A percentile compares a stretch with the other conserved stretches of the same genome.
These are phyloP conservation scores for Pimpla rufipes DNA, from an alignment of 2,888 invertebrate genomes.

Conservation along the genomic window DNA sequence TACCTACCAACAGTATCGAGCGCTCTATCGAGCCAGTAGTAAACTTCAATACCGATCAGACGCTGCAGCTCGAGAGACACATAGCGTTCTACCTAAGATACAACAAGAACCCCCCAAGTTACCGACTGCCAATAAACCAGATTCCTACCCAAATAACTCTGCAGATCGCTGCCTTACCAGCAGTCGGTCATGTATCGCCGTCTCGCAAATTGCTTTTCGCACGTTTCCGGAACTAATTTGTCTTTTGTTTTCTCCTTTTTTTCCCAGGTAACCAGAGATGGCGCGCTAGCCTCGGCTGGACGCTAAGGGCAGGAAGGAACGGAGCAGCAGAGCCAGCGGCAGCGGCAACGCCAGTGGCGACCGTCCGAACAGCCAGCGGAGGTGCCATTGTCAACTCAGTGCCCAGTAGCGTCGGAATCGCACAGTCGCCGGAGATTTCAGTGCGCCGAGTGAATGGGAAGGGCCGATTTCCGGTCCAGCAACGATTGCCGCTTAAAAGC, in stretches of 20 bases:
- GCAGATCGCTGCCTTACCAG: too few species aligned
- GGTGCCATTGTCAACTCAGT: conserved; percentile 23
- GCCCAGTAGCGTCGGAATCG: conserved; percentile 37
- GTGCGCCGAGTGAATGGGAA: conserved; percentile 22
- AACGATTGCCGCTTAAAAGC: conserved; percentile 31
- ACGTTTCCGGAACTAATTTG: too few species aligned
- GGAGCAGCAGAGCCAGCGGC: conserved; percentile 1
- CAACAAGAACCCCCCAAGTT: too few species aligned
- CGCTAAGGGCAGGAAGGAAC: neutral
- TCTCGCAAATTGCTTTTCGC: too few species aligned
- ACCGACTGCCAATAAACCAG: too few species aligned
- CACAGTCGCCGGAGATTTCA: conserved; percentile 9
- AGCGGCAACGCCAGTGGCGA: neutral
- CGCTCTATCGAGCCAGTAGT: neutral
- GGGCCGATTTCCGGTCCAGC: conserved; percentile 55
- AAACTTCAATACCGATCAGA: neutral
- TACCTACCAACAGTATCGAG: neutral
- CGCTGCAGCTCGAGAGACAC: too few species aligned
- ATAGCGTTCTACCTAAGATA: too few species aligned
- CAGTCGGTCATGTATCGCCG: too few species aligned
- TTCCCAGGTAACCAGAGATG: neutral
- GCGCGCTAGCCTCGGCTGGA: neutral
- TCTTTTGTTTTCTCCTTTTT: too few species aligned
- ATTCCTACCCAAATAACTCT: too few species aligned
- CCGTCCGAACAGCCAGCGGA: neutral